Percentiles rank a stretch among this genome's conserved stretches.
These are phyloP conservation scores for Coracopsis vasa DNA, from an alignment of 2,113 vertebrate genomes.

Conservation along the genomic window DNA sequence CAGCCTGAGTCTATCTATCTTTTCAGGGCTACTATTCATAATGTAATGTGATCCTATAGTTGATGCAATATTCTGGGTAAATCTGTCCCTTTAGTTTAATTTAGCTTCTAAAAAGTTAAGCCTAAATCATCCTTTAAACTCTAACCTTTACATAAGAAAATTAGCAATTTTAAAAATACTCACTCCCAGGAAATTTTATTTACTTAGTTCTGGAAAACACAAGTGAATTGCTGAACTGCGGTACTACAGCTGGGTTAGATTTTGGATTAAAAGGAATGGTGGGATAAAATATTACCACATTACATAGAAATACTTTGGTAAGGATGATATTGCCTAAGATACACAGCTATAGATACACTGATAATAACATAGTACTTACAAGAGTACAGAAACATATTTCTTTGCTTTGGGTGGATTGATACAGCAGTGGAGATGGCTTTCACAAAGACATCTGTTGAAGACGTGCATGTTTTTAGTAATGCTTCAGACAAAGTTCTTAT, in stretches of 20 bases:
- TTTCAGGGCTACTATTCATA: neutral
- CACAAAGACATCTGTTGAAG: neutral
- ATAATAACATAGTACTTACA: neutral
- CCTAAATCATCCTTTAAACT: neutral
- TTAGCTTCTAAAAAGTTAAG: neutral
- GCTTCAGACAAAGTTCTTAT: neutral
- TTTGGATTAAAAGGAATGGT: neutral
- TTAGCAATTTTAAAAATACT: neutral
- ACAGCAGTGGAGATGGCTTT: neutral
- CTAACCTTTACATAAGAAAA: neutral
- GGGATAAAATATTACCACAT: neutral
- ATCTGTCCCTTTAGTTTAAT: neutral
- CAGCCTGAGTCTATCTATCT: too few relatives aligned
- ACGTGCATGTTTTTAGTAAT: neutral
- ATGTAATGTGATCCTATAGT: neutral
- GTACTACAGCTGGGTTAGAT: neutral
- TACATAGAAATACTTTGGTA: neutral
- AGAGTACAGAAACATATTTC: neutral
- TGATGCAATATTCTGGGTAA: neutral
- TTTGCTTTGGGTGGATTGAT: neutral
- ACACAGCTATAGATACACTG: neutral
- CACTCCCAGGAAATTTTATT: neutral
- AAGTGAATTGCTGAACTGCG: neutral
- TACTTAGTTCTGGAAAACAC: neutral
- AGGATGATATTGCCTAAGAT: neutral